Evolutionary conservation across 2,113 vertebrate species (phyloP), one percentile per base, ranked within the genome.

Genomic region (Microcebus murinus): DNA sequence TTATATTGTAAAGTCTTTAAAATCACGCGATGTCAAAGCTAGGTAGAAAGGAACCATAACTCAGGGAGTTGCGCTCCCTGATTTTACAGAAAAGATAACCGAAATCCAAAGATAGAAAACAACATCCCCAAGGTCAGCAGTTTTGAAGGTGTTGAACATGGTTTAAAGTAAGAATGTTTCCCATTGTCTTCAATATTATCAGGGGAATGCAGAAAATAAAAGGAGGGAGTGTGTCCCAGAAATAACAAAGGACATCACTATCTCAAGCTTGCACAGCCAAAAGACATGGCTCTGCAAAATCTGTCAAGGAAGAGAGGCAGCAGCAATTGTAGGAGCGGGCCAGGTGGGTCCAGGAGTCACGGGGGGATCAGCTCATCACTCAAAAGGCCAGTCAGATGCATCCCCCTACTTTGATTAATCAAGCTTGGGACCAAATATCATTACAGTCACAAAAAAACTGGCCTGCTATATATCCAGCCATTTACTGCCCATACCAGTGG

Each of bases 1-100:
- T 29, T 63, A 29, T 95, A 61, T 34, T 63, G 91, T 65, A 83
- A 81, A 91, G 48, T 77, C 48, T 85, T 95, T 77, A 94, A 95
- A 76, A 77, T 65, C 42, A 81, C 11, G 25, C 48, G n/a, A 71
- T 45, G 21, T 57, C 52, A 92, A 81, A 95, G 21, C 12, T 79
- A 95, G 21, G 9, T 79, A 50, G n/a, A 89, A 63, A 76, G 18
- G n/a, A 21, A 71, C 48, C 45, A 42, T 42, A 42, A 42, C 42
- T 42, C 42, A 42, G 42, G 42, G 42, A 42, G 23, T 65, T 34
- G 8, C 79, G 14, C 34, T 21, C 36, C 27, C 31, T 67, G 23
- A 73, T 73, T 80, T 87, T 36, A 87, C 15, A 94, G 27, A 67
- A 65, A 88, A 80, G 48, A 74, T 55, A 57, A 34, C 21, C 13